Conservation (phyloP, 2,888 invertebrate genomes). For the Morinoia aosen region DNA sequence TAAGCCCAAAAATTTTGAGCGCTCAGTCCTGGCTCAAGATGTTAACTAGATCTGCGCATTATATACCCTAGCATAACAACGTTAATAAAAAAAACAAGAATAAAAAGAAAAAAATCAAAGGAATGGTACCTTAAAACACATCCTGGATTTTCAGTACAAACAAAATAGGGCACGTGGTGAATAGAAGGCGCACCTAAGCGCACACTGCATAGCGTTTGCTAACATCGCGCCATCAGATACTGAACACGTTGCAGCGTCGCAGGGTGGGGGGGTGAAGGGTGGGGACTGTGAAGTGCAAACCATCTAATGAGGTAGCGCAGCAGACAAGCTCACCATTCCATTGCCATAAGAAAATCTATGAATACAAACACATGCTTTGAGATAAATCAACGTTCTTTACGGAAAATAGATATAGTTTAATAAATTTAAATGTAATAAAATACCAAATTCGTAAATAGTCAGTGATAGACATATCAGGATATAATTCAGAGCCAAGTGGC, state of each 20-base stretch:
- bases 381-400: background rate
- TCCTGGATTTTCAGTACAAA: background rate
- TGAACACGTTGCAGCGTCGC: background rate
- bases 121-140: background rate
- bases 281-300: no score
- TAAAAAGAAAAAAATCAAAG: background rate
- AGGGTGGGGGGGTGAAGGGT: no score
- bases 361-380: background rate
- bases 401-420: background rate
- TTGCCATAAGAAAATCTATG: background rate
- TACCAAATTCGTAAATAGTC: background rate
- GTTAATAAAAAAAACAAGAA: no score
- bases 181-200: background rate
- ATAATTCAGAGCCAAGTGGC: background rate
- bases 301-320: no score
- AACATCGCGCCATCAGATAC: background rate
- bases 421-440: background rate
- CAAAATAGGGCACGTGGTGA: background rate
- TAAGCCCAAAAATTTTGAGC: no score
- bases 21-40: no score
- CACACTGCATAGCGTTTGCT: no score
- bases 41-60: no score
- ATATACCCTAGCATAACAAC: no score
- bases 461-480: no score
- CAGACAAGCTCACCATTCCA: background rate